Evolutionary conservation across 2,113 vertebrate species (phyloP), one percentile per base, ranked within the genome.

Genomic region (Neolamprologus brichardi): DNA sequence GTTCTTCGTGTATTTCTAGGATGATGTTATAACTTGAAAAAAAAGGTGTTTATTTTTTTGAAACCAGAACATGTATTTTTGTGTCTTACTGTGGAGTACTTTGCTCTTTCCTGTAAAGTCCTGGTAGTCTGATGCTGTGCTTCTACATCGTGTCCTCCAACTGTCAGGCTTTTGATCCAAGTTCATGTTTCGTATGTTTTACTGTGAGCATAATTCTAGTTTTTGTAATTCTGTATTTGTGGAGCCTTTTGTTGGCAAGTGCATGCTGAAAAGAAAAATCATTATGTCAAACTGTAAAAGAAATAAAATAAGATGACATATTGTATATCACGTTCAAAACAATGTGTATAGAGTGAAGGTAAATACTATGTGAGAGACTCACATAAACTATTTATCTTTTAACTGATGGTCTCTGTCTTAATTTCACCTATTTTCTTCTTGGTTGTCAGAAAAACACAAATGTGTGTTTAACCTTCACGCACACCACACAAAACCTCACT

Each of bases 221-320:
- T 97, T 96, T 97, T 96, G 92, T 58, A 96, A 96, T 94, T 96
- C 93, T 97, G 96, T 97, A 92, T 96, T 90, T 0, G 97, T 98
- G 95, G 95, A 97, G 94, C 94, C 97, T 90, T 97, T 95, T 97
- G 97, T 97, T 96, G 96, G 95, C 95, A 95, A 96, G 95, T 98
- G 97, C 97, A 98, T 98, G 95, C 95, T 89, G 53, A 94, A 92
- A 93, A 92, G 81, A 87, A 94, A 91, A 75, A 92, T 23, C 77
- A 96, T 96, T 93, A 93, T 93, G 93, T 94, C 90, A 86, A 92
- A 90, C 62, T 93, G 89, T 96, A 79, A 84, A 83, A 81, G 28
- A 28, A 28, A 49, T 0, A 77, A 46, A 46, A 23, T 7, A 30
- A 79, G 23, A 81, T 81, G 86, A 87, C 86, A 86, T 83, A 87